Evolutionary conservation across 1,140 invertebrate species (phyloP).

Genomic region (Brachionus asplanchnoidis): DNA sequence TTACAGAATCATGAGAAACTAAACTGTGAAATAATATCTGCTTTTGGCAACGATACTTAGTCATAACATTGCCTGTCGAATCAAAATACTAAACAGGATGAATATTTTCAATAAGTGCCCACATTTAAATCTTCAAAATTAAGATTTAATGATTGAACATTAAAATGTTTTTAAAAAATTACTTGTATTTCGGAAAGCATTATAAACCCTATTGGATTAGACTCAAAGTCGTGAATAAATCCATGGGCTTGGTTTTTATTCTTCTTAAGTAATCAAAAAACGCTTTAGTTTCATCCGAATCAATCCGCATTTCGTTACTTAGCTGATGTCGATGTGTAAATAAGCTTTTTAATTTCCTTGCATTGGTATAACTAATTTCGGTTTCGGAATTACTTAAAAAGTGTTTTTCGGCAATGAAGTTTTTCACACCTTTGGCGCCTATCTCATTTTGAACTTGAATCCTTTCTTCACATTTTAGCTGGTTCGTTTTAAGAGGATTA

Average conservation of each 20-base stretch:
- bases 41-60: background rate
- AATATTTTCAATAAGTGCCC: no score
- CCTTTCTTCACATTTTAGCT: no score
- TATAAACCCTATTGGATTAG: background rate
- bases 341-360: background rate
- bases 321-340: background rate
- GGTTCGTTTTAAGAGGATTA: no score
- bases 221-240: background rate
- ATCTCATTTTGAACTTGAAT: no score
- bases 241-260: background rate
- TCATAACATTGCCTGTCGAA: background rate
- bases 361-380: background rate
- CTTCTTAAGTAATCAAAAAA: background rate
- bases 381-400: no score
- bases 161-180: constrained; percentile 7
- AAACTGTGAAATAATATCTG: background rate
- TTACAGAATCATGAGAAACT: background rate
- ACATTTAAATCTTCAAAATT: constrained; percentile 28
- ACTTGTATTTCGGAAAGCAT: background rate
- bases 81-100: background rate
- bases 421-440: no score
- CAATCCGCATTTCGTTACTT: background rate
- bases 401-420: no score
- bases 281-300: background rate
- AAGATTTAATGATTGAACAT: background rate